These are phyloP conservation scores for Hemibagrus wyckioides DNA, from an alignment of 2,113 vertebrate species.

Conservation along the genomic window DNA sequence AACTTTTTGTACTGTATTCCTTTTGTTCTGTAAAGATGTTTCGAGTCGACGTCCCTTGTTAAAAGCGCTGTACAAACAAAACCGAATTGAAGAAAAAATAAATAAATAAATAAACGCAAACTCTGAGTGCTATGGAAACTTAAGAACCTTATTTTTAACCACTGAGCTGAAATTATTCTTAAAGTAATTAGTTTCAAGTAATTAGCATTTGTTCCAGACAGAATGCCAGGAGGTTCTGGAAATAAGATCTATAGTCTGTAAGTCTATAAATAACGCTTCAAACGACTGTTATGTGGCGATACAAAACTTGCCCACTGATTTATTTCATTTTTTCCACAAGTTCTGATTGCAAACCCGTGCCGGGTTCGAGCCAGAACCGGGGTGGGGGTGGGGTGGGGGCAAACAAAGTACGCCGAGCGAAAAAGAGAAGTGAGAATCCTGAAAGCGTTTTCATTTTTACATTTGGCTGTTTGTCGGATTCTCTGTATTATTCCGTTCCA, in stretches of 20 bases:
- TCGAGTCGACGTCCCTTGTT: too few species aligned
- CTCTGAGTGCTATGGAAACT: neutral
- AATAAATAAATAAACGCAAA: too few species aligned
- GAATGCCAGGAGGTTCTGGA: neutral
- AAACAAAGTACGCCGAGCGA: neutral
- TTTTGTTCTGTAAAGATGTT: too few species aligned
- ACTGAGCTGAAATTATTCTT: neutral
- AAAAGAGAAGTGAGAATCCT: neutral
- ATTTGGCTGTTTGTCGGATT: neutral
- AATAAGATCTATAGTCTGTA: too few species aligned
- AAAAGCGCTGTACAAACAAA: too few species aligned
- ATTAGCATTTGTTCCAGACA: neutral
- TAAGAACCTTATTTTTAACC: neutral
- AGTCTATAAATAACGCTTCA: neutral
- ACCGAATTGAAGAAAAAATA: too few species aligned
- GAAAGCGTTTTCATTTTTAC: neutral
- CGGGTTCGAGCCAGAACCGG: neutral
- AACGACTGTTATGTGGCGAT: neutral
- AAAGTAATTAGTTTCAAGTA: neutral
- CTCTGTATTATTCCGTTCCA: neutral
- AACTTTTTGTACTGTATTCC: too few species aligned
- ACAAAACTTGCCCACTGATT: neutral
- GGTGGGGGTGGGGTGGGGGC: neutral
- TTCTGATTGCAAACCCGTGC: too few species aligned
- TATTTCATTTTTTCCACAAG: too few species aligned